Evolutionary conservation across 2,797 vertebrate genomes (phyloP), one percentile per base, ranked within the genome.

Genomic region (Chloroceryle inda): DNA sequence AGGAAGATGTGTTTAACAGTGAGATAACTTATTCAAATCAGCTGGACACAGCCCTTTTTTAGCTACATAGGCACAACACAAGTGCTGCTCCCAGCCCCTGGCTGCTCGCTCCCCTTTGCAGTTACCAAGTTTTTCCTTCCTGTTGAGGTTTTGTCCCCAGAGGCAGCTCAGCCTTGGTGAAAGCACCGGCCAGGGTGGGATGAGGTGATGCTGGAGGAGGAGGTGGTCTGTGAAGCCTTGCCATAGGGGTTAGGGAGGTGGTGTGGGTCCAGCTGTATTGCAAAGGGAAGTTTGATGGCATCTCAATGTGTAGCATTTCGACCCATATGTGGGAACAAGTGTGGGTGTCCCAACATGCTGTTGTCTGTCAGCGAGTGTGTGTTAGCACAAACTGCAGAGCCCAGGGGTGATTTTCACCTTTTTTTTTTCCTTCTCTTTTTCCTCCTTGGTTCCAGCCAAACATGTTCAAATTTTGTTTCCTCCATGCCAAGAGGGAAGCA

Each of bases 21-120:
- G 62, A 92, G 73, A 91, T 86, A 95, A 78, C 66, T 91, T 80
- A 55, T 56, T 42, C 85, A 83, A 50, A 86, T 94, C 68, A 95
- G 78, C 76, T 42, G 80, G 23, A 37, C 71, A 47, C 66, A 59
- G 74, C 50, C 33, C 20, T 37, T 63, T 84, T 85, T 55, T 26
- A 52, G 58, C 35, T 40, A 3, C 11, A 59, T 69, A 94, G 50
- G 24, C 45, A 76, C 50, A 58, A 69, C 69, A 27, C 5, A 7
- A 7, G 6, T 12, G 4, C 18, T 13, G 64, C 13, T 52, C 29
- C 20, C 52, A 33, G 4, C 4, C 13, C 26, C 13, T 40, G 53
- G 18, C 42, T 93, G 55, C 58, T 92, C 35, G 35, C 53, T 92
- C 38, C 17, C n/a, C 13, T 45, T 45, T 42, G 47, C 42, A 58